Evolutionary conservation across 2,797 vertebrate species (phyloP).

Genomic region (Leuciscus waleckii): DNA sequence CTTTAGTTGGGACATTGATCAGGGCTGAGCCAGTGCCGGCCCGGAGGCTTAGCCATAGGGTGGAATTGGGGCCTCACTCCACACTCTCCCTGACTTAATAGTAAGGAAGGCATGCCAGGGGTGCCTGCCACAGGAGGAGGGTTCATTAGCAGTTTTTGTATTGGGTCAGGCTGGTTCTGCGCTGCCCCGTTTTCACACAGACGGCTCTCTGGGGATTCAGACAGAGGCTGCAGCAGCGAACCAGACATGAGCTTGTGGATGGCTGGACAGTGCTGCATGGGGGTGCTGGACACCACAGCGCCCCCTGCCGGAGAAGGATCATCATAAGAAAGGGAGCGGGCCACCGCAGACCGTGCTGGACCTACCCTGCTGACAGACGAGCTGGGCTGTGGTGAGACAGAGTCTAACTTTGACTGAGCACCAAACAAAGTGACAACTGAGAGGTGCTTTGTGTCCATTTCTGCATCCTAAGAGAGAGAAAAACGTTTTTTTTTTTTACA

Average conservation of each 20-base stretch:
- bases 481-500: no score
- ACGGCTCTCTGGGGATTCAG: constrained; percentile 84
- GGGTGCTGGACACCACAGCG: constrained; percentile 34
- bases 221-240: constrained; percentile 81
- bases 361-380: constrained; percentile 47
- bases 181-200: constrained; percentile 78
- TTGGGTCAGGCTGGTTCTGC: constrained; percentile 66
- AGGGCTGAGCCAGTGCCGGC: constrained; percentile 68
- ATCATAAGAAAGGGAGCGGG: constrained; percentile 86
- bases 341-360: constrained; percentile 72
- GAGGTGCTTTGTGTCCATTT: constrained; percentile 80
- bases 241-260: constrained; percentile 93
- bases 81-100: constrained; percentile 54
- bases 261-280: constrained; percentile 88
- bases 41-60: constrained; percentile 52
- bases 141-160: constrained; percentile 67
- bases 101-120: constrained; percentile 64
- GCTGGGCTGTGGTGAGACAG: constrained; percentile 29
- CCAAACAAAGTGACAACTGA: constrained; percentile 88
- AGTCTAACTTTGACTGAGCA: constrained; percentile 65
- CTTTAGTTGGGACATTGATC: constrained; percentile 72
- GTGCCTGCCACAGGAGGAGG: constrained; percentile 53
- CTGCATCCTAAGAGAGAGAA: constrained; percentile 68
- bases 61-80: constrained; percentile 48
- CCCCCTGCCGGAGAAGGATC: constrained; percentile 69